Evolutionary conservation across 2,113 vertebrate species (phyloP), one percentile per base, ranked within the genome.

Genomic region (Agelaius phoeniceus): DNA sequence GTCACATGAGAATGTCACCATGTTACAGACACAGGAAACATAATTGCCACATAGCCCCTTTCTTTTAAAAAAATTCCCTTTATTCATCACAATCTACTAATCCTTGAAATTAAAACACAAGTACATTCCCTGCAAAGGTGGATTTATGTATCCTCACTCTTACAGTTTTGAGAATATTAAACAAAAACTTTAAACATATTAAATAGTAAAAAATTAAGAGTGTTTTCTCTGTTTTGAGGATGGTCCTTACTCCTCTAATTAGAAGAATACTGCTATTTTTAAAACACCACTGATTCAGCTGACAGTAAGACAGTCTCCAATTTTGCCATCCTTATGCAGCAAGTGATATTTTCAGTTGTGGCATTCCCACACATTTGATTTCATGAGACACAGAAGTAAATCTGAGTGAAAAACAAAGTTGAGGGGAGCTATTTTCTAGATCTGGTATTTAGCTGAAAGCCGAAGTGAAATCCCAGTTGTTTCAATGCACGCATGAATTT

Each of bases 1-100:
- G 58, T 52, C 54, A 43, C 37, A 21, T 3, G 26, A 66, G 57
- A 84, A 68, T 0, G 8, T 48, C 65, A 35, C 51, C 0, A 13
- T 15, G 2, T n/a, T 23, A 66, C 13, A 80, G 72, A 73, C 3
- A 0, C 57, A 67, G 44, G 11, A 24, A 88, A 90, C 16, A 84
- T 27, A 93, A 86, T 1, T 66, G 51, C 31, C 54, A 84, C 15
- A 2, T 24, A 66, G 54, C 21, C 35, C 3, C 11, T 15, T 85
- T 59, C 33, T 84, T 79, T 88, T 37, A 62, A 84, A 96, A 91
- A 91, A 49, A 5, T 55, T 90, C 79, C 82, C 85, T 96, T 96
- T 95, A 97, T 95, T 96, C 39, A 58, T 87, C 48, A 91, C 35
- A 63, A 49, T 89, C 77, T 76, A 35, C 28, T 51, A 73, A 83